These are phyloP conservation scores for Tympanuchus pallidicinctus DNA, from an alignment of 2,113 vertebrate species.

Conservation along the genomic window DNA sequence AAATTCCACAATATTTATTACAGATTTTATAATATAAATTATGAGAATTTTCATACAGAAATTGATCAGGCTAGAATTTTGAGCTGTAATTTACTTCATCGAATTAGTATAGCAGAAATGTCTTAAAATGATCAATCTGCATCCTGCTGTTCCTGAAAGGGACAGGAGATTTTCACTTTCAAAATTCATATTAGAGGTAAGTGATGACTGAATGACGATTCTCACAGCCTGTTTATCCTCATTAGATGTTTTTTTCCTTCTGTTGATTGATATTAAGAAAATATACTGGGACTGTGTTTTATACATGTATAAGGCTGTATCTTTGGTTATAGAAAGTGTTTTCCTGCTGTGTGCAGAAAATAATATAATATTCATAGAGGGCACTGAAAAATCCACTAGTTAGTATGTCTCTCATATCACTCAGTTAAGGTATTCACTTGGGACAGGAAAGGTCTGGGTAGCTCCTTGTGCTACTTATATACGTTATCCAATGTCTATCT, in stretches of 20 bases:
- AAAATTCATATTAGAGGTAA: background rate
- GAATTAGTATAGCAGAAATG: background rate
- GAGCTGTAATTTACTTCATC: background rate
- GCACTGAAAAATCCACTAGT: background rate
- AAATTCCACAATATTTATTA: background rate
- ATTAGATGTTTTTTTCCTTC: background rate
- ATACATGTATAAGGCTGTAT: background rate
- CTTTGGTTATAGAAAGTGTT: background rate
- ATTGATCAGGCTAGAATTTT: background rate
- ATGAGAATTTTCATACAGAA: background rate
- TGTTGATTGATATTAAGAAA: background rate
- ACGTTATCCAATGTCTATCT: background rate
- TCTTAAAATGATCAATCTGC: background rate
- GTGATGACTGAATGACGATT: background rate
- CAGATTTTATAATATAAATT: background rate
- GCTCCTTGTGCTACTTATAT: background rate
- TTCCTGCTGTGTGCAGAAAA: background rate
- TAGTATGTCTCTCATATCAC: background rate
- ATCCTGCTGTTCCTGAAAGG: background rate
- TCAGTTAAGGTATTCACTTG: background rate
- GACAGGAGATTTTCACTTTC: background rate
- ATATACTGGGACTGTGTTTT: background rate
- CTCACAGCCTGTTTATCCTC: background rate
- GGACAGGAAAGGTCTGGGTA: background rate
- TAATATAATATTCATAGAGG: background rate